Evolutionary conservation across 2,888 invertebrate genomes (phyloP).

Genomic region (Xestia c-nigrum): DNA sequence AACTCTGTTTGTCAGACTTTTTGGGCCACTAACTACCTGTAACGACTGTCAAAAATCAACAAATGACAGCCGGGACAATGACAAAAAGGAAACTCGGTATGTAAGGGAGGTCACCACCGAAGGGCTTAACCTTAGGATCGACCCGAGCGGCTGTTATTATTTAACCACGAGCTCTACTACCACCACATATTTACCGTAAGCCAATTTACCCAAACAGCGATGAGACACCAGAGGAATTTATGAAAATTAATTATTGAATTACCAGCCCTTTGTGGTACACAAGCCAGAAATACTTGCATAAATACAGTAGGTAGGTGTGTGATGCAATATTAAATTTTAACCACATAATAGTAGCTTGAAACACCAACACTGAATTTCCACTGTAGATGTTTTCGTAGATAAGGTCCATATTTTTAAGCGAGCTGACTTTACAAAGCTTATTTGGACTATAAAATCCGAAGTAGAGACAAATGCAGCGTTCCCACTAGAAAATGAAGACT

Average conservation of each 20-base stretch:
- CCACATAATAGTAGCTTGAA: constrained; percentile 26
- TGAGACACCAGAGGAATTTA: constrained; percentile 21
- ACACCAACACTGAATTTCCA: constrained; percentile 28
- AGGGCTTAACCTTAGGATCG: too few relatives aligned
- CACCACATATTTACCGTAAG: neutral
- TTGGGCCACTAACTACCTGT: too few relatives aligned
- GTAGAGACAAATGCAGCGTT: constrained; percentile 78
- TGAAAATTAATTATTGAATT: constrained; percentile 34
- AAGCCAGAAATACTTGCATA: constrained; percentile 33
- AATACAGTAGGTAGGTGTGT: constrained; percentile 13
- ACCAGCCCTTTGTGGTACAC: constrained; percentile 35
- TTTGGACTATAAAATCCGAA: constrained; percentile 71
- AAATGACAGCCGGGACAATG: too few relatives aligned
- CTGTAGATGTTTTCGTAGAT: constrained; percentile 53
- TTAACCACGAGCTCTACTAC: too few relatives aligned
- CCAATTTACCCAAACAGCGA: constrained; percentile 6
- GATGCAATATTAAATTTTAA: constrained; percentile 45
- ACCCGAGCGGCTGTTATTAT: too few relatives aligned
- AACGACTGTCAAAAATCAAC: too few relatives aligned
- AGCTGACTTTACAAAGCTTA: constrained; percentile 54
- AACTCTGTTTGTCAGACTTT: too few relatives aligned
- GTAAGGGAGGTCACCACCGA: too few relatives aligned
- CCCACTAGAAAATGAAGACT: constrained; percentile 88
- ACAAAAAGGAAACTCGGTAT: too few relatives aligned
- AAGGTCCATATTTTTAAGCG: constrained; percentile 55